Conservation (phyloP, 2,113 vertebrate genomes). For the Platichthys stellatus region DNA sequence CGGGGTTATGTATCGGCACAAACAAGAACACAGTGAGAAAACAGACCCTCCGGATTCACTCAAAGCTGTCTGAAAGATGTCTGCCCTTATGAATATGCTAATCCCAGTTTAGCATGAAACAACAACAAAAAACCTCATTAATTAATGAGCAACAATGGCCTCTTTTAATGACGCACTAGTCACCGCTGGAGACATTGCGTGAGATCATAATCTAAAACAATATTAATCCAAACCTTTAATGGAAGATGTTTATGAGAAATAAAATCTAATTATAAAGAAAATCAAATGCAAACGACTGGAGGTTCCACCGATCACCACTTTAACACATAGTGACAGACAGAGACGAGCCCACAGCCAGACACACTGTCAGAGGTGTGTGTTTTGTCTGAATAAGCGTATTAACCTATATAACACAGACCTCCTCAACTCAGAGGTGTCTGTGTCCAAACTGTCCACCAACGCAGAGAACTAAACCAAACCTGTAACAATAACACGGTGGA, state of each 20-base stretch:
- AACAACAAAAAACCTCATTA: conserved; percentile 75
- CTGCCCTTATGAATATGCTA: conserved; percentile 86
- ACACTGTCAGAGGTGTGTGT: conserved; percentile 44
- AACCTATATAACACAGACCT: conserved; percentile 65
- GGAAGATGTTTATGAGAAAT: not conserved
- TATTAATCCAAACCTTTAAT: conserved; percentile 22
- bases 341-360: conserved; percentile 37
- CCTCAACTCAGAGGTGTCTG: conserved; percentile 11
- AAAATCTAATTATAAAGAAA: not conserved
- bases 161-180: conserved; percentile 73
- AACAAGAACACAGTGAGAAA: conserved; percentile 78
- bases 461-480: conserved; percentile 9
- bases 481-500: not conserved
- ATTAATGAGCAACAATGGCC: conserved; percentile 82
- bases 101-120: conserved; percentile 78
- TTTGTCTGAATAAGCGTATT: conserved; percentile 47
- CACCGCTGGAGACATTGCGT: conserved; percentile 49
- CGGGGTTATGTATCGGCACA: conserved; percentile 79
- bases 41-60: conserved; percentile 75
- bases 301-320: not conserved
- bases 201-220: conserved; percentile 24
- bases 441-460: conserved; percentile 1
- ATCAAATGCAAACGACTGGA: not conserved
- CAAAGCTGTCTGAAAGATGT: conserved; percentile 84
- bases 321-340: not conserved